Evolutionary conservation across 1,140 invertebrate genomes (phyloP).

Genomic region (Drosophila navojoa): DNA sequence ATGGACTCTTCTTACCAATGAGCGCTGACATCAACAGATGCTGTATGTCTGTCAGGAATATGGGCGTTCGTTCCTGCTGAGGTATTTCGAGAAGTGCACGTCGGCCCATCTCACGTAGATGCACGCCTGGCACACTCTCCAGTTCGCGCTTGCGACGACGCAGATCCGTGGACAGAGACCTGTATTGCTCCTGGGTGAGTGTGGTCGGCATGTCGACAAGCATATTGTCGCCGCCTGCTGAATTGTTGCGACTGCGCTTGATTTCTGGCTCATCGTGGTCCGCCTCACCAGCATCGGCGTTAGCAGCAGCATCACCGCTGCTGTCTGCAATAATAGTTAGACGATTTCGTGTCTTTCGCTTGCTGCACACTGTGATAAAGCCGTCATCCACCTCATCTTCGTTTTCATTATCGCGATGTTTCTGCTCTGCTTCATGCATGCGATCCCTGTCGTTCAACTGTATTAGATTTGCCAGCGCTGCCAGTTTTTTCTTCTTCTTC

Average conservation of each 20-base stretch:
- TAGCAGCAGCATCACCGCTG: slow-evolving; percentile 4
- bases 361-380: slow-evolving; percentile 62
- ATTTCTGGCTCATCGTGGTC: slow-evolving; percentile 36
- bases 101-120: slow-evolving; percentile 86
- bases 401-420: slow-evolving; percentile 19
- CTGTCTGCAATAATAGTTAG: slow-evolving; percentile 47
- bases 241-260: slow-evolving; percentile 48
- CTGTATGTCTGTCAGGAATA: slow-evolving; percentile 92
- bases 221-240: slow-evolving; percentile 56
- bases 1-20: slow-evolving; percentile 88
- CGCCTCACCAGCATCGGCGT: slow-evolving; percentile 1
- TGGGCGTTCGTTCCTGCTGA: slow-evolving; percentile 87
- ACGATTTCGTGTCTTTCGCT: slow-evolving; percentile 63
- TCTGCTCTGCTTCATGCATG: slow-evolving; percentile 56
- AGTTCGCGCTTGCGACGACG: slow-evolving; percentile 85
- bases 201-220: slow-evolving; percentile 14
- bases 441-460: slow-evolving; percentile 87
- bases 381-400: slow-evolving; percentile 48
- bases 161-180: slow-evolving; percentile 85
- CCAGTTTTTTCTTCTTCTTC: slow-evolving; percentile 87
- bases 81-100: slow-evolving; percentile 86
- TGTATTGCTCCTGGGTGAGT: slow-evolving; percentile 85
- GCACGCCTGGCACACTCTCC: slow-evolving; percentile 85
- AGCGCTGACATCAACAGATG: slow-evolving; percentile 91
- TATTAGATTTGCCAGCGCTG: slow-evolving; percentile 86